Conservation (phyloP, 2,113 vertebrate genomes). For the Petromus typicus region DNA sequence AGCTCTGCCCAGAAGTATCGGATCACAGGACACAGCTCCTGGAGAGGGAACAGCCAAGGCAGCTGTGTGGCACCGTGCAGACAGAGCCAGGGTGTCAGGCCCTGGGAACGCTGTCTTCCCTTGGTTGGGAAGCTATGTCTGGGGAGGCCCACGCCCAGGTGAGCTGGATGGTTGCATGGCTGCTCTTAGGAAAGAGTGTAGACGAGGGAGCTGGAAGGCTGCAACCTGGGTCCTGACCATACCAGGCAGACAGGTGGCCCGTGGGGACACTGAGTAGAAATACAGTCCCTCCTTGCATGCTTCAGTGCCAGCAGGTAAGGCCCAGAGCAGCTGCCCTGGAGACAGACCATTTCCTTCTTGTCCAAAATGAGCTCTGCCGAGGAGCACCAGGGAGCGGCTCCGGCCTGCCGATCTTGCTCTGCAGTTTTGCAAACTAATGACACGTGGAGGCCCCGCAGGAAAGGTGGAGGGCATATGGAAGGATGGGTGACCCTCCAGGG, state of each 20-base stretch:
- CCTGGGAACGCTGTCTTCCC: accelerated
- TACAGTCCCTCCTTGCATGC: accelerated
- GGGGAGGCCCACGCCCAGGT: accelerated
- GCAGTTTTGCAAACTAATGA: background rate
- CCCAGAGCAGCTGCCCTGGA: background rate
- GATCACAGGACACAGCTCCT: background rate
- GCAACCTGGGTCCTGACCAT: accelerated
- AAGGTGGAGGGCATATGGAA: accelerated
- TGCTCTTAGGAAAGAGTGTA: no score
- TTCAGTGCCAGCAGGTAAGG: background rate
- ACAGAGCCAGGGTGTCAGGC: accelerated
- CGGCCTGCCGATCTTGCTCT: background rate
- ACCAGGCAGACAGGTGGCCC: background rate
- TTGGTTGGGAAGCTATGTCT: background rate
- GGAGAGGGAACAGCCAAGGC: accelerated
- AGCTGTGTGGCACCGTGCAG: accelerated
- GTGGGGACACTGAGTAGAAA: accelerated
- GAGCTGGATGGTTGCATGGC: accelerated
- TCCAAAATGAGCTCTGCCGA: background rate
- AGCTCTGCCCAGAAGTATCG: accelerated
- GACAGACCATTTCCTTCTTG: accelerated
- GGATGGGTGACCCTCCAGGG: background rate
- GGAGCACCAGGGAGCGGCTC: background rate
- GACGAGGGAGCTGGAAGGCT: background rate
- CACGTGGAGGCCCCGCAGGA: background rate